These are phyloP conservation scores for Phylloscopus trochilus DNA, from an alignment of 2,113 vertebrate species.

Conservation along the genomic window DNA sequence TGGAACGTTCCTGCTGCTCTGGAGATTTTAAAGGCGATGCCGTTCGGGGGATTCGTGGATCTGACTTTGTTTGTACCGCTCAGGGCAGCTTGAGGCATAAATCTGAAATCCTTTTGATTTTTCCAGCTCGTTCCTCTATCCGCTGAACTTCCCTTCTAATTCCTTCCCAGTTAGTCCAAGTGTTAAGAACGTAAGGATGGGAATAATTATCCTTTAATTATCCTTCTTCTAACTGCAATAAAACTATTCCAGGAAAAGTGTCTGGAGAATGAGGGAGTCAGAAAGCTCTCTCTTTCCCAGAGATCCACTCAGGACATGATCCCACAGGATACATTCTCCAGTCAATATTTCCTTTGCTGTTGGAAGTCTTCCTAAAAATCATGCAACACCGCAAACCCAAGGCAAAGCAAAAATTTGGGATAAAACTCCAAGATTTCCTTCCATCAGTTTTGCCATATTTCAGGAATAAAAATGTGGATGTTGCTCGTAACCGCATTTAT, in stretches of 20 bases:
- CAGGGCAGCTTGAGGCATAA: neutral
- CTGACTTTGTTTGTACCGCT: neutral
- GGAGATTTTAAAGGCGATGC: neutral
- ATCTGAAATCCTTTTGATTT: accelerated
- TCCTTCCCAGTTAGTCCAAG: neutral
- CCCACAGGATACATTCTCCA: neutral
- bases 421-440: neutral
- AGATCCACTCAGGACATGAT: neutral
- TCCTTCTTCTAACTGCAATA: neutral
- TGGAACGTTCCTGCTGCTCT: neutral
- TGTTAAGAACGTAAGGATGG: neutral
- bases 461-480: neutral
- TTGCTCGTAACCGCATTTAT: neutral
- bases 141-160: neutral
- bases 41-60: neutral
- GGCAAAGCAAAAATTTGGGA: neutral
- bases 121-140: neutral
- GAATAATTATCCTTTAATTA: neutral
- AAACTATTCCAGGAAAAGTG: neutral
- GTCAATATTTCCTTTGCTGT: neutral
- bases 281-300: neutral
- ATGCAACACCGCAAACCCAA: neutral
- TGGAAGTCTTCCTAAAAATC: neutral
- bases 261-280: neutral
- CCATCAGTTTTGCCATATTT: neutral